Evolutionary conservation across 2,113 vertebrate species (phyloP).

Genomic region (Equus przewalskii): DNA sequence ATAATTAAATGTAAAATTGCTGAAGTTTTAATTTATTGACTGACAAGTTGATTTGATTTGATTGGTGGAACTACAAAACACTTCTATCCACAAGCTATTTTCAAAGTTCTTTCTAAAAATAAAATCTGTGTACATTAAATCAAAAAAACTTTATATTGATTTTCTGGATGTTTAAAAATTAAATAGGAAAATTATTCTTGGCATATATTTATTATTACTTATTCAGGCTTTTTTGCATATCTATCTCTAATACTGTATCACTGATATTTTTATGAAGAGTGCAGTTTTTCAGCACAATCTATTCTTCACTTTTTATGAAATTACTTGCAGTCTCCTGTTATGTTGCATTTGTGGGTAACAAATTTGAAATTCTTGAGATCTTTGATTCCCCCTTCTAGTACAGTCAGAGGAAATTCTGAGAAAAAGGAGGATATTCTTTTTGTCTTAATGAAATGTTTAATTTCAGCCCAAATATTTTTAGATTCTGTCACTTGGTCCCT

Average conservation of each 20-base stretch:
- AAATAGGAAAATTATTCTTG: slow-evolving; percentile 6
- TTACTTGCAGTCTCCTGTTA: not conserved
- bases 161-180: slow-evolving; percentile 31
- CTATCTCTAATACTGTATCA: not conserved
- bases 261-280: not conserved
- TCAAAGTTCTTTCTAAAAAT: slow-evolving; percentile 12
- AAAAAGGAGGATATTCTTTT: not conserved
- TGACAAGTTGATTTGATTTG: not conserved
- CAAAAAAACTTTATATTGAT: not conserved
- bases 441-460: slow-evolving; percentile 1
- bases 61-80: not conserved
- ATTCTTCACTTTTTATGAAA: not conserved
- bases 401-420: not conserved
- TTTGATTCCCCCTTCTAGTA: not conserved
- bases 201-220: not conserved
- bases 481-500: not conserved
- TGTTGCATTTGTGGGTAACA: not conserved
- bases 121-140: not conserved
- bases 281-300: not conserved
- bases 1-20: not conserved
- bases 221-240: not conserved
- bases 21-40: not conserved
- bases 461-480: not conserved
- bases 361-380: not conserved
- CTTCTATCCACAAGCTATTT: not conserved